Conservation (phyloP, 2,113 vertebrate genomes). For the Otus sunia region DNA sequence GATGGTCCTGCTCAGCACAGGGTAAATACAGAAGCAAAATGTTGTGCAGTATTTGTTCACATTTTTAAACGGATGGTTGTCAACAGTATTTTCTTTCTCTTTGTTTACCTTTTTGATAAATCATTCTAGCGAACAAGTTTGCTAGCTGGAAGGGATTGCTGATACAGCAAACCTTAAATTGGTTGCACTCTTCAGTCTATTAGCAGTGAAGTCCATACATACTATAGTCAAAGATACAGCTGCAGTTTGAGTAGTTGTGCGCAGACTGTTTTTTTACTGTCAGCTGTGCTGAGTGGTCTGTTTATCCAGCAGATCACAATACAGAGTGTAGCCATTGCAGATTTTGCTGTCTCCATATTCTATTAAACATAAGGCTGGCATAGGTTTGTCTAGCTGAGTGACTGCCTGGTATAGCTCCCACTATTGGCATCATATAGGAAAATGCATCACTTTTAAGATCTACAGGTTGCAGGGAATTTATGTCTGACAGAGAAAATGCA, state of each 20-base stretch:
- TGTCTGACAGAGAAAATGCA: background rate
- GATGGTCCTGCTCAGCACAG: background rate
- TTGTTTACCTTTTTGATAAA: constrained; percentile 26
- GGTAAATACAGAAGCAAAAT: background rate
- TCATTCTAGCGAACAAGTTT: background rate
- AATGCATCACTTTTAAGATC: background rate
- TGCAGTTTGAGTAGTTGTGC: background rate
- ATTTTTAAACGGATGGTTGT: background rate
- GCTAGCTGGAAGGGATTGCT: background rate
- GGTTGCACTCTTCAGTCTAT: background rate
- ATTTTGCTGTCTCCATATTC: accelerated
- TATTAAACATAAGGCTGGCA: background rate
- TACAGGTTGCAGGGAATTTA: background rate
- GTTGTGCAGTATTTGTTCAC: background rate
- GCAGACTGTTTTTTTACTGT: background rate
- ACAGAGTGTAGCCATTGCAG: background rate
- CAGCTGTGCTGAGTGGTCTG: background rate
- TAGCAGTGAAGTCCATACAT: background rate
- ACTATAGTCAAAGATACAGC: background rate
- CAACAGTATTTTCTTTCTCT: background rate
- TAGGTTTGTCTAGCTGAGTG: background rate
- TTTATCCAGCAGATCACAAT: background rate
- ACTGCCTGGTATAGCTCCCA: background rate
- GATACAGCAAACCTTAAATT: background rate
- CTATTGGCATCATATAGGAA: background rate